Percentiles rank a stretch among this genome's conserved stretches.
Evolutionary conservation across 1,140 invertebrate genomes (phyloP).

Genomic region (Drosophila jambulina): DNA sequence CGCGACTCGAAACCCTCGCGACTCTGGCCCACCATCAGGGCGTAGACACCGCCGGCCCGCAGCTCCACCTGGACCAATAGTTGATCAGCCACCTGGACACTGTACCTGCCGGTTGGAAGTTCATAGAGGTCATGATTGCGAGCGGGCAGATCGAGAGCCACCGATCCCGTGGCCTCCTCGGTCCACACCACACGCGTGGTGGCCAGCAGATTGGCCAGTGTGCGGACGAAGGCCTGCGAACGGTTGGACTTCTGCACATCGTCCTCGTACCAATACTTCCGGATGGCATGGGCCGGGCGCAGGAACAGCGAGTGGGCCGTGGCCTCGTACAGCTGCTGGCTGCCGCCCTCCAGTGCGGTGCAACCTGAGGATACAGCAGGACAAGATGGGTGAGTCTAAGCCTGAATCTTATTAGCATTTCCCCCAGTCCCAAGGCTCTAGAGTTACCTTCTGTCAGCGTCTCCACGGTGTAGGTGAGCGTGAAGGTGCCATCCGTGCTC

Average conservation of each 20-base stretch:
- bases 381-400: background rate
- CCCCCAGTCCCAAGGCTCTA: background rate
- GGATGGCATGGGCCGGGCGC: slow-evolving; percentile 51
- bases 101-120: slow-evolving; percentile 41
- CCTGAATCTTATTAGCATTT: background rate
- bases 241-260: slow-evolving; percentile 71
- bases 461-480: slow-evolving; percentile 55
- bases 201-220: slow-evolving; percentile 57
- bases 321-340: slow-evolving; percentile 54
- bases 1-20: slow-evolving; percentile 19
- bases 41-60: slow-evolving; percentile 87
- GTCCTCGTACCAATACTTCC: slow-evolving; percentile 62
- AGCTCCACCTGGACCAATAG: slow-evolving; percentile 14
- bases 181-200: slow-evolving; percentile 57
- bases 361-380: background rate
- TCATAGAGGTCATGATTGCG: slow-evolving; percentile 64
- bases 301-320: slow-evolving; percentile 86
- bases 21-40: slow-evolving; percentile 85
- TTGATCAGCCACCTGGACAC: slow-evolving; percentile 24
- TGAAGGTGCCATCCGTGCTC: slow-evolving; percentile 39
- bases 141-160: slow-evolving; percentile 48
- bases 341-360: slow-evolving; percentile 44
- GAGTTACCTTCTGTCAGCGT: slow-evolving; percentile 41
- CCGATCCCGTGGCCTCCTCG: slow-evolving; percentile 20
- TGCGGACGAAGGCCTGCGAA: slow-evolving; percentile 58